Percentiles rank a stretch among this genome's conserved stretches.
phyloP scores from a whole-genome alignment of 2,888 invertebrate species.

The Lithophane leautieri region DNA sequence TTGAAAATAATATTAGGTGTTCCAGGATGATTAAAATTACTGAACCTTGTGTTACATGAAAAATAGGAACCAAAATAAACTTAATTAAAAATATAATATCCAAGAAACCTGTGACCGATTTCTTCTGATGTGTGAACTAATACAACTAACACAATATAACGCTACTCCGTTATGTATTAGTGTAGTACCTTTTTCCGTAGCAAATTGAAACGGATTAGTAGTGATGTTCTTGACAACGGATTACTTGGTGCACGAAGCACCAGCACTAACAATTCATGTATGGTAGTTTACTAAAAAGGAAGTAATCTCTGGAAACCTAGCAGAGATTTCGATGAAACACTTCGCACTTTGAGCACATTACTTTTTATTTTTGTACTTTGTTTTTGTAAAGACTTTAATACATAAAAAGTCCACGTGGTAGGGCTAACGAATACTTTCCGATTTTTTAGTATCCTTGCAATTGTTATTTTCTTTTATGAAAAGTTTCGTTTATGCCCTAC shows the following conservation, averaged over 20 bases:
- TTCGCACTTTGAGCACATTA: too few relatives aligned
- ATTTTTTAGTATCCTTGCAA: background rate
- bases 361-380: too few relatives aligned
- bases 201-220: slow-evolving; percentile 54
- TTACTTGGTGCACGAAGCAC: slow-evolving; percentile 16
- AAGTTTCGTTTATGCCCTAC: background rate
- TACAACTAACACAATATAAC: too few relatives aligned
- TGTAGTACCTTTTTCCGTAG: slow-evolving; percentile 15
- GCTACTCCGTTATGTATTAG: background rate
- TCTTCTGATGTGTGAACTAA: slow-evolving; percentile 6
- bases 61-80: background rate
- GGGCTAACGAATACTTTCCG: background rate
- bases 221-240: slow-evolving; percentile 44
- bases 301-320: slow-evolving; percentile 10
- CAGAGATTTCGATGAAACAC: background rate
- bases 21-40: background rate
- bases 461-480: background rate
- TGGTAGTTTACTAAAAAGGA: background rate
- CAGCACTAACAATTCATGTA: slow-evolving; percentile 24
- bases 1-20: too few relatives aligned
- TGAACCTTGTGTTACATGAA: background rate
- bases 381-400: background rate
- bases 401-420: background rate
- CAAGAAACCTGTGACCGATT: background rate
- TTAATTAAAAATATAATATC: background rate